Evolutionary conservation across 2,797 vertebrate genomes (phyloP).

Genomic region (Sciurus vulgaris): DNA sequence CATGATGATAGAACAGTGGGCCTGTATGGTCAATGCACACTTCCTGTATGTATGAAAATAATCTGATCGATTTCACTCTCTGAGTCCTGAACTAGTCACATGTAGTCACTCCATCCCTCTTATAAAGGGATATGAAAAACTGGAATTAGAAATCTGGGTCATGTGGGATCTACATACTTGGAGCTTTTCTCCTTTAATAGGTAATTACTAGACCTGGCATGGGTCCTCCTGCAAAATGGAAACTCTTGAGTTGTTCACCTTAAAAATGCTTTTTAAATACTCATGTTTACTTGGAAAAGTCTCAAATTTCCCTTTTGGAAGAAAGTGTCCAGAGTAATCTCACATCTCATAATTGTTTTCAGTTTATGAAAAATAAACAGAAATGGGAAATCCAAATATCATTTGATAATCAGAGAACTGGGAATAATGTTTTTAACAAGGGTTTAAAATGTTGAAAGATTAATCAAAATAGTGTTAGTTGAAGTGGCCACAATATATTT

Average conservation of each 20-base stretch:
- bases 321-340: neutral
- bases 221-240: neutral
- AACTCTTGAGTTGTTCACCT: neutral
- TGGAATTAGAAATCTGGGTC: neutral
- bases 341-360: neutral
- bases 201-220: neutral
- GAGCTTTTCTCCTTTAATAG: neutral
- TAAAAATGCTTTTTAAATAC: neutral
- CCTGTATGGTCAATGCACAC: neutral
- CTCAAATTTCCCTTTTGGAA: conserved; percentile 53
- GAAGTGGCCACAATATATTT: neutral
- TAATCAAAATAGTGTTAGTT: conserved; percentile 25
- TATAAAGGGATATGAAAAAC: neutral
- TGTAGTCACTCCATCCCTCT: neutral
- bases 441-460: neutral
- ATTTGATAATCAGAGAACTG: conserved; percentile 45
- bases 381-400: conserved; percentile 55
- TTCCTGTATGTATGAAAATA: neutral
- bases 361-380: conserved; percentile 53
- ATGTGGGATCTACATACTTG: neutral
- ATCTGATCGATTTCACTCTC: too few relatives aligned
- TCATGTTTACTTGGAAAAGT: conserved; percentile 30
- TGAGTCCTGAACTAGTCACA: neutral
- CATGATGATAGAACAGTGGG: neutral
- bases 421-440: neutral